phyloP scores from a whole-genome alignment of 2,113 vertebrate species.

The Pseudolaguvia tuberculata region DNA sequence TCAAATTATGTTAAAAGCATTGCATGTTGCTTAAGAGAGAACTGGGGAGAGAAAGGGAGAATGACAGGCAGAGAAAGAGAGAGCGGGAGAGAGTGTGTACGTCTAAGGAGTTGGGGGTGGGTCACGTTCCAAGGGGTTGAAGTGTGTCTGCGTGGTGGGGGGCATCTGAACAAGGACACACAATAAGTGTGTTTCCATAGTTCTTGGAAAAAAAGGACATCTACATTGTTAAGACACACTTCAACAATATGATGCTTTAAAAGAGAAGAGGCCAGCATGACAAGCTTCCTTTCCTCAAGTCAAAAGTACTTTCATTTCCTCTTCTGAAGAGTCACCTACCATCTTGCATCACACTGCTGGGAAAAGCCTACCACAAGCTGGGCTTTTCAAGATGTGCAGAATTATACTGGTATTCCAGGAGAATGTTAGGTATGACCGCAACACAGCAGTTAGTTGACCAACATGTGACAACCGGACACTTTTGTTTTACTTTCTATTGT shows the following conservation, averaged over 20 bases:
- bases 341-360: background rate
- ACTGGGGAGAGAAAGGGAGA: slow-evolving; percentile 48
- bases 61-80: slow-evolving; percentile 16
- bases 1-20: slow-evolving; percentile 61
- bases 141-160: slow-evolving; percentile 46
- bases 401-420: background rate
- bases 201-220: slow-evolving; percentile 35
- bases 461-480: background rate
- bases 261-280: slow-evolving; percentile 22
- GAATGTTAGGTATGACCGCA: background rate
- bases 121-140: slow-evolving; percentile 50
- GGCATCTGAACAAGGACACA: slow-evolving; percentile 49
- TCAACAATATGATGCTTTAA: slow-evolving; percentile 41
- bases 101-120: slow-evolving; percentile 26
- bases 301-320: slow-evolving; percentile 17
- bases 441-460: background rate
- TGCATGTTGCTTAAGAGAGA: slow-evolving; percentile 57
- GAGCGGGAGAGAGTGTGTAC: slow-evolving; percentile 34
- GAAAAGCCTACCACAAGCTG: background rate
- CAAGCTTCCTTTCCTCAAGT: background rate
- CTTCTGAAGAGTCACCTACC: slow-evolving; percentile 5
- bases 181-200: slow-evolving; percentile 41
- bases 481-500: background rate
- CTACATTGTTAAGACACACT: slow-evolving; percentile 50
- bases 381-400: background rate